Conservation (phyloP, 2,888 invertebrate species). For the Hemaris fuciformis region DNA sequence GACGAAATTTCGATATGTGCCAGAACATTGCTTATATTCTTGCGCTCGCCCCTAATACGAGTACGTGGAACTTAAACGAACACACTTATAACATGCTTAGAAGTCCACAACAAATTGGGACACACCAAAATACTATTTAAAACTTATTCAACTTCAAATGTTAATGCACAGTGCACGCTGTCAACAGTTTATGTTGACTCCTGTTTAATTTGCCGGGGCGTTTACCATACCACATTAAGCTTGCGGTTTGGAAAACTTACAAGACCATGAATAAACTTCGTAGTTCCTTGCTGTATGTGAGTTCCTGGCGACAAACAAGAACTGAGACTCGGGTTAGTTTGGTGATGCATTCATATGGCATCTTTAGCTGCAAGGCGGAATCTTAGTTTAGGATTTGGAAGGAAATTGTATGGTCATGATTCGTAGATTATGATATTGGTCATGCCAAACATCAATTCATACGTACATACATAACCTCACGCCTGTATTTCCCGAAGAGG, state of each 20-base stretch:
- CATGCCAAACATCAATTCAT: too few relatives aligned
- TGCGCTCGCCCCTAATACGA: too few relatives aligned
- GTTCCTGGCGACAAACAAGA: background rate
- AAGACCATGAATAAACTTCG: background rate
- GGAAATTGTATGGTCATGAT: too few relatives aligned
- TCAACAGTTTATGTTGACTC: background rate
- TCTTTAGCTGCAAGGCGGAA: background rate
- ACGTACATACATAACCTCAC: too few relatives aligned
- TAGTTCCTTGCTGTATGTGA: background rate
- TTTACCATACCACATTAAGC: background rate
- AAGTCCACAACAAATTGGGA: background rate
- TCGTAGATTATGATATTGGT: too few relatives aligned
- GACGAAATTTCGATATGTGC: too few relatives aligned
- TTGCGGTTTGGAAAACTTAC: slow-evolving; percentile 7
- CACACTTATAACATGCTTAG: too few relatives aligned
- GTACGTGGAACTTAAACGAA: too few relatives aligned
- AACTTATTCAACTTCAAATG: background rate
- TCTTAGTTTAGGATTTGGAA: background rate
- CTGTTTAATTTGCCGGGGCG: background rate
- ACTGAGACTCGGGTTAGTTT: background rate
- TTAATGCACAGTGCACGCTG: background rate
- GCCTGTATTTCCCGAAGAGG: too few relatives aligned
- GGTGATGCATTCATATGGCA: background rate
- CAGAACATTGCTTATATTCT: too few relatives aligned
- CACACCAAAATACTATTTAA: background rate